Evolutionary conservation across 2,113 vertebrate species (phyloP), one percentile per base, ranked within the genome.

Genomic region (Rhinolophus ferrumequinum): DNA sequence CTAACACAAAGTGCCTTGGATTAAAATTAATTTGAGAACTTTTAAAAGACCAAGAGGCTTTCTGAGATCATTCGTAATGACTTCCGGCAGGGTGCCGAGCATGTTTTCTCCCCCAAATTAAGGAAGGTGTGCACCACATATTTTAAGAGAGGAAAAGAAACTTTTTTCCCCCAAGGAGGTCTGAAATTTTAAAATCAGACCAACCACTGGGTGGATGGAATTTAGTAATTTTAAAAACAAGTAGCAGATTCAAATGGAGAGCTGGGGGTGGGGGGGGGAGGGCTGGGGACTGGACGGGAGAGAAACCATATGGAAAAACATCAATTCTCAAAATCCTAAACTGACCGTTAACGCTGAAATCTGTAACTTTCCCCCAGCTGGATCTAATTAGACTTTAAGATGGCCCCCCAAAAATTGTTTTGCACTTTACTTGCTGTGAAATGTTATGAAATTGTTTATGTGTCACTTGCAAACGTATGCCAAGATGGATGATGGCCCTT

Each of bases 161-260:
- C 10, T 47, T 21, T 8, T 41, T 22, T 54, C 5, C 14, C 4
- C 24, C 14, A 16, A 3, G 58, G 38, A 77, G 22, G 79, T 66
- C 86, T 94, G 58, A 95, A 86, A 88, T 81, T 67, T 92, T 81
- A 88, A 97, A 80, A 88, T 72, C 76, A 90, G 96, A 88, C 41
- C 83, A 54, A 77, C 84, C 58, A 47, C 24, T 47, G 14, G n/a
- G 19, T 67, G 38, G 66, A 67, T 6, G 38, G 56, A 95, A 97
- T 93, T 94, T 80, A 77, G 24, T 33, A 73, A 16, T 80, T 95
- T 91, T 66, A n/a, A 83, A 87, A 76, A 88, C n/a, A 85, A 97
- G 87, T 50, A 76, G 81, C 81, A 72, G 44, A 82, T 94, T 94
- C 35, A 50, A 85, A 62, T 12, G 30, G 64, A 90, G 66, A 95